phyloP scores from a whole-genome alignment of 2,888 invertebrate genomes.

The Hirtodrosophila duncani region DNA sequence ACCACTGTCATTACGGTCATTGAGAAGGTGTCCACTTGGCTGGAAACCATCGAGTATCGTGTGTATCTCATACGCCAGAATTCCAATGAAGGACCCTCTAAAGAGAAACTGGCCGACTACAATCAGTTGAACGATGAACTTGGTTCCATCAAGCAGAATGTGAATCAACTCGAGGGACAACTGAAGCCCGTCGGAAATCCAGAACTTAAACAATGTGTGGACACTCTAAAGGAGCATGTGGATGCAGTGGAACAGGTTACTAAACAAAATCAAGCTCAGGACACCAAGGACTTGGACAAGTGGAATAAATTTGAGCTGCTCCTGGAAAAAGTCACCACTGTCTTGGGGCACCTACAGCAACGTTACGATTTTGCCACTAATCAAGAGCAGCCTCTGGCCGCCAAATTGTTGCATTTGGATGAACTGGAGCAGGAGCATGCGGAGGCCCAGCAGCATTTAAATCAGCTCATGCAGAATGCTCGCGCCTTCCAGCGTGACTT shows the following conservation, averaged over 20 bases:
- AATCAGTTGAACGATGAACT: slow-evolving; percentile 84
- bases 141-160: slow-evolving; percentile 83
- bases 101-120: slow-evolving; percentile 81
- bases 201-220: slow-evolving; percentile 81
- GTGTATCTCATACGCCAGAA: slow-evolving; percentile 83
- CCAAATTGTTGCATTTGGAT: slow-evolving; percentile 85
- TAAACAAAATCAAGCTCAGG: slow-evolving; percentile 80
- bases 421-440: slow-evolving; percentile 84
- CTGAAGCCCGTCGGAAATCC: slow-evolving; percentile 78
- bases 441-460: slow-evolving; percentile 81
- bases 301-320: slow-evolving; percentile 86
- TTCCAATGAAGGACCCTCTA: slow-evolving; percentile 81
- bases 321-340: slow-evolving; percentile 79
- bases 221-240: slow-evolving; percentile 83
- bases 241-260: slow-evolving; percentile 85
- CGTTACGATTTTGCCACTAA: slow-evolving; percentile 64
- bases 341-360: slow-evolving; percentile 68
- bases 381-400: slow-evolving; percentile 83
- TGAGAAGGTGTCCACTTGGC: slow-evolving; percentile 89
- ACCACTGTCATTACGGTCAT: slow-evolving; percentile 86
- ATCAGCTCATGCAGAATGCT: slow-evolving; percentile 82
- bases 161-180: slow-evolving; percentile 82
- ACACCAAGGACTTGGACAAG: slow-evolving; percentile 82
- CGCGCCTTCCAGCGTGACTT: slow-evolving; percentile 84
- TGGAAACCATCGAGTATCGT: slow-evolving; percentile 90